Evolutionary conservation across 2,888 invertebrate species (phyloP), one percentile per base, ranked within the genome.

Genomic region (Ochropacha duplaris): DNA sequence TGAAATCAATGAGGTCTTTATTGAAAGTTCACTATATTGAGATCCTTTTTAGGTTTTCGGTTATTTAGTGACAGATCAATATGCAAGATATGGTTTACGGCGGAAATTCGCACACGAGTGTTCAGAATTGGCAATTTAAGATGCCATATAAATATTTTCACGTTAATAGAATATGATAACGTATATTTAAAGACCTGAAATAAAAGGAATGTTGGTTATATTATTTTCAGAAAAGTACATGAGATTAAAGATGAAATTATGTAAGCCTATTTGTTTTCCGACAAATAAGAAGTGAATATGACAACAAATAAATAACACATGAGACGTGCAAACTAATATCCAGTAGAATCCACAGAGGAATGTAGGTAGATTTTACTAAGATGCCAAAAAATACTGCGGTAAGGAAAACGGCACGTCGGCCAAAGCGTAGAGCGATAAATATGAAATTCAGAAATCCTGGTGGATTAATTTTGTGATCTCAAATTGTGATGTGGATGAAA

Each of bases 1-100:
- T 86, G 85, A 88, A 89, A 89, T 86, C 88, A 86, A 89, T 88
- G 82, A 82, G 79, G 82, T 83, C 86, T 87, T 87, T 85, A 89
- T 88, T 81, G 84, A 80, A 84, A 84, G 76, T 84, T 84, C 73
- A 79, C 78, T 84, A 81, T 86, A 86, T 86, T 84, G 81, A 74
- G 74, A 57, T 58, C 76, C 71, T 68, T 78, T 81, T 78, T 66
- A 55, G 59, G 67, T 62, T 57, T 22, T 61, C 55, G 50, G 58
- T 57, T 49, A 62, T 63, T 57, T 67, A 61, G 59, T 56, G 56
- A 56, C 19, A 51, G 65, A 68, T 67, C 61, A 59, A 65, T 50
- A 60, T 52, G 58, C 50, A 28, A 61, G 70, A 68, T 68, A 69
- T 50, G 57, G 62, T 66, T 67, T 71, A 72, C 60, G 66, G 65